A percentile compares a stretch with the other conserved stretches of the same genome.
Conservation (phyloP, 92 coral and sea anemone species). For the Paramuricea clavata region DNA sequence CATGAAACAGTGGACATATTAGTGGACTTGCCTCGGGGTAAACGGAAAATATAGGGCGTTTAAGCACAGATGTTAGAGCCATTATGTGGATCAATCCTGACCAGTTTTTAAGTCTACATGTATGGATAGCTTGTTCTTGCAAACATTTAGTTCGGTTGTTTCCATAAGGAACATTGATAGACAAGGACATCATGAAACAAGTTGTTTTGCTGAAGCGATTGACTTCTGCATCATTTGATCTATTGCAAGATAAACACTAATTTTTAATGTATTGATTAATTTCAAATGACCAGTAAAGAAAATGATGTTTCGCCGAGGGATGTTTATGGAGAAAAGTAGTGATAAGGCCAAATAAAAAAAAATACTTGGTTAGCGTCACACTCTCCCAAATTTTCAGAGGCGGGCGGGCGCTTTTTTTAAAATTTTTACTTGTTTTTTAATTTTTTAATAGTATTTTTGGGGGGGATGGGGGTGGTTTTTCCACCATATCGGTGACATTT, state of each 20-base stretch:
- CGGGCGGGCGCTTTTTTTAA: too few species aligned
- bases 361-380: too few species aligned
- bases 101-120: slow-evolving; percentile 52
- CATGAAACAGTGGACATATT: slow-evolving; percentile 48
- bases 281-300: neutral
- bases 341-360: too few species aligned
- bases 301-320: too few species aligned
- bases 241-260: slow-evolving; percentile 4
- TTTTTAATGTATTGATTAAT: too few species aligned
- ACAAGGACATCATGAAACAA: slow-evolving; percentile 47
- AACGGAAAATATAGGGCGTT: slow-evolving; percentile 33
- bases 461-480: too few species aligned
- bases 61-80: slow-evolving; percentile 38
- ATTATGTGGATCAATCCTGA: slow-evolving; percentile 20
- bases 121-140: slow-evolving; percentile 50
- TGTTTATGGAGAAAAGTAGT: too few species aligned
- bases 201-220: slow-evolving; percentile 19
- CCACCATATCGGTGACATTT: too few species aligned
- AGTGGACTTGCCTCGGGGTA: slow-evolving; percentile 57
- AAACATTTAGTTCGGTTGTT: slow-evolving; percentile 25
- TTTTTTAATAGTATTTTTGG: too few species aligned
- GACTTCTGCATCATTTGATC: slow-evolving; percentile 23
- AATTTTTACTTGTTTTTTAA: too few species aligned
- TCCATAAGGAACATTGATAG: slow-evolving; percentile 33
- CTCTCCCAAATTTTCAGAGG: too few species aligned